These are phyloP conservation scores for Dendrocincla fuliginosa DNA, from an alignment of 2,797 vertebrate species.

Conservation along the genomic window DNA sequence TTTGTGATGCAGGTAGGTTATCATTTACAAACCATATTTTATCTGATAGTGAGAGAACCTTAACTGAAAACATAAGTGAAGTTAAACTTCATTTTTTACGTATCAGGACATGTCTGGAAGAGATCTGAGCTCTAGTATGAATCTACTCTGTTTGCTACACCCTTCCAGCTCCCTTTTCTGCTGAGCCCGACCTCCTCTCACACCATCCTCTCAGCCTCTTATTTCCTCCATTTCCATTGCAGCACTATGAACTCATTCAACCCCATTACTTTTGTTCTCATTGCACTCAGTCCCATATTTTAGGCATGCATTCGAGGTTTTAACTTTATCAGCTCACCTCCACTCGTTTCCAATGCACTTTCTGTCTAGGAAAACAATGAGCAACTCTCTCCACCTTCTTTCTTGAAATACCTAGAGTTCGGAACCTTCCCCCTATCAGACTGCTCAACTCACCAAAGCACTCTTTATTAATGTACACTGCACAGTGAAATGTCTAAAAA, in stretches of 20 bases:
- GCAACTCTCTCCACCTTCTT: background rate
- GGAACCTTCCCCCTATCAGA: background rate
- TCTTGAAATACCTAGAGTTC: background rate
- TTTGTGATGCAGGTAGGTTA: background rate
- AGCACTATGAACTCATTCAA: background rate
- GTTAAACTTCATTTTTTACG: background rate
- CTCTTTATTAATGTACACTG: background rate
- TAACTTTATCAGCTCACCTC: background rate
- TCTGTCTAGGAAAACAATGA: background rate
- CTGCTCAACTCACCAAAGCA: background rate
- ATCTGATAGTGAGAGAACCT: background rate
- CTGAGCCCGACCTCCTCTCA: background rate
- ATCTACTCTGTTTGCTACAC: background rate
- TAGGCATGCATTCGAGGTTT: background rate
- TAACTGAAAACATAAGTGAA: accelerated
- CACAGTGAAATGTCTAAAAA: background rate
- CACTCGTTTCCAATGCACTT: background rate
- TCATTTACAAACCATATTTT: background rate
- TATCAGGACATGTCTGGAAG: background rate
- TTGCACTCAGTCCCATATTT: background rate
- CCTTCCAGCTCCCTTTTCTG: background rate
- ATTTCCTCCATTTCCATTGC: background rate
- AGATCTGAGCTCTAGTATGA: background rate
- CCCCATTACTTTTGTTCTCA: background rate
- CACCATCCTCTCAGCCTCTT: background rate